Conservation (phyloP, 2,888 invertebrate genomes). For the Lomographa bimaculata region DNA sequence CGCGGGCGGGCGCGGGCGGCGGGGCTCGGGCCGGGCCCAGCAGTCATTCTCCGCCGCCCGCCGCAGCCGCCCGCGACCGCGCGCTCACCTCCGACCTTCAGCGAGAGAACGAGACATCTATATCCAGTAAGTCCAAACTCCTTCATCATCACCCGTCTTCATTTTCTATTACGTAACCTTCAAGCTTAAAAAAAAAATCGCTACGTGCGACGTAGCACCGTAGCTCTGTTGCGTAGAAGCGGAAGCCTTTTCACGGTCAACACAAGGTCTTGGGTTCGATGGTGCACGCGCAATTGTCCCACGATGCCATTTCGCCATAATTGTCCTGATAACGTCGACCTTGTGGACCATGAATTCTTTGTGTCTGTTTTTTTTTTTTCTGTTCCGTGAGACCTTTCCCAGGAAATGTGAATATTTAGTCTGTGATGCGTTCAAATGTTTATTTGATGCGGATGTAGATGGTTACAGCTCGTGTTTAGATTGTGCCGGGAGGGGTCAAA, state of each 20-base stretch:
- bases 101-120: conserved; percentile 77
- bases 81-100: conserved; percentile 77
- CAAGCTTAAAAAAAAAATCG: not conserved
- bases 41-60: conserved; percentile 68
- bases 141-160: conserved; percentile 27
- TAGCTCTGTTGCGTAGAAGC: conserved; percentile 37
- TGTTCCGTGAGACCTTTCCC: conserved; percentile 19
- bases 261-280: conserved; percentile 55
- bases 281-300: conserved; percentile 25
- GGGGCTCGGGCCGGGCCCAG: conserved; percentile 77
- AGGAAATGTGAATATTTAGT: conserved; percentile 12
- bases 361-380: conserved; percentile 42
- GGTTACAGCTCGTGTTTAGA: conserved; percentile 15
- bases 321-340: conserved; percentile 61
- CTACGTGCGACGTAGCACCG: conserved; percentile 25
- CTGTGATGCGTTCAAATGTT: conserved; percentile 17
- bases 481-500: conserved; percentile 22
- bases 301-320: conserved; percentile 56
- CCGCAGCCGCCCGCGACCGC: conserved; percentile 65
- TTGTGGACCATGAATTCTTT: conserved; percentile 57
- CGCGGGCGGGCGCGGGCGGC: conserved; percentile 49
- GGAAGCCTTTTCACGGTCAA: conserved; percentile 66
- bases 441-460: conserved; percentile 22
- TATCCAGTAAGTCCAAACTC: conserved; percentile 64
- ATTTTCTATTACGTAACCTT: conserved; percentile 20